Percentiles rank a stretch among this genome's conserved stretches.
phyloP scores from a whole-genome alignment of 2,888 invertebrate species.

The Choreutis nemorana region DNA sequence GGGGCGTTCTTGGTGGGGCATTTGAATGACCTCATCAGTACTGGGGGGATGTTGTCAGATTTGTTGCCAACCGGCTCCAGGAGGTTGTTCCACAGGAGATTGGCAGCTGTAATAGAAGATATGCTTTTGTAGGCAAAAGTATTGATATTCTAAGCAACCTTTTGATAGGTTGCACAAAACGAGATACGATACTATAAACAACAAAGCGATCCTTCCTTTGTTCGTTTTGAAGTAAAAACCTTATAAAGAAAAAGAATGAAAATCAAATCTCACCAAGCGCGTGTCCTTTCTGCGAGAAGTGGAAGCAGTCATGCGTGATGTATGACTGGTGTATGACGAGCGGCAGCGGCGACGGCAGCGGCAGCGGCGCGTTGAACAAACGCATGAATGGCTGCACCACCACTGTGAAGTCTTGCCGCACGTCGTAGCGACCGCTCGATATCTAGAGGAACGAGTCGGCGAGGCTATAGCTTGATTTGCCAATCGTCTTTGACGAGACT shows the following conservation, averaged over 20 bases:
- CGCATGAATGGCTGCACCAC: conserved; percentile 77
- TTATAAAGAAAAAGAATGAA: not conserved
- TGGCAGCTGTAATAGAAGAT: conserved; percentile 66
- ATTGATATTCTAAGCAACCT: not conserved
- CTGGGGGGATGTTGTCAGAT: conserved; percentile 58
- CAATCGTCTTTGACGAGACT: not conserved
- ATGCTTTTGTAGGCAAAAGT: too few relatives aligned
- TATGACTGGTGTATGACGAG: conserved; percentile 74
- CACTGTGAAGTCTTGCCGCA: conserved; percentile 73
- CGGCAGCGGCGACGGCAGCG: conserved; percentile 34
- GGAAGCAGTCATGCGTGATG: conserved; percentile 80
- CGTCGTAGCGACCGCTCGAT: conserved; percentile 70
- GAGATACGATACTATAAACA: too few relatives aligned
- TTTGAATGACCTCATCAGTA: conserved; percentile 66
- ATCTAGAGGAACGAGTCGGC: conserved; percentile 39
- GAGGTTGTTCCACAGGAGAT: conserved; percentile 77
- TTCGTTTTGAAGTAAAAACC: too few relatives aligned
- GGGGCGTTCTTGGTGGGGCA: conserved; percentile 69
- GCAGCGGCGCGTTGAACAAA: conserved; percentile 67
- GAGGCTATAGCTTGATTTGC: too few relatives aligned
- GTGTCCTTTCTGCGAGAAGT: conserved; percentile 83
- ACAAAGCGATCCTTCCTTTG: too few relatives aligned
- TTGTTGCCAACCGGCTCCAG: conserved; percentile 75
- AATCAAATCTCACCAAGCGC: conserved; percentile 65
- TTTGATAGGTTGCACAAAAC: not conserved